Percentiles rank a stretch among this genome's conserved stretches.
Conservation (phyloP, 1,140 invertebrate genomes). For the Drosophila virilis region DNA sequence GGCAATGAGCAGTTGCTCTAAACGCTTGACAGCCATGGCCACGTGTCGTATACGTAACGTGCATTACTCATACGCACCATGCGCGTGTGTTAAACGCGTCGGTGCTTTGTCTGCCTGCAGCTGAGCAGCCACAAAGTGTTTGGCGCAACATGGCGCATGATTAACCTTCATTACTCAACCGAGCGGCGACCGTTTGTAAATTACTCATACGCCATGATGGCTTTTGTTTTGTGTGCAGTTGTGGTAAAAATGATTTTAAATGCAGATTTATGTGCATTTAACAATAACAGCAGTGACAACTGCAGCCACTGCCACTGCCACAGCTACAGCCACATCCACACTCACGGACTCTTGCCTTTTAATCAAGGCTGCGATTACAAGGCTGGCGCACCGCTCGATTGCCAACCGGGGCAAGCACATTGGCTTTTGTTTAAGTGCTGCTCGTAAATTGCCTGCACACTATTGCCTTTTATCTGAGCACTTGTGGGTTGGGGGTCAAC, state of each 20-base stretch:
- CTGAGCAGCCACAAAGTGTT: slow-evolving; percentile 37
- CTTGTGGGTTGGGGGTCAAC: neutral
- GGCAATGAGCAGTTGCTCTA: slow-evolving; percentile 18
- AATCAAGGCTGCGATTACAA: slow-evolving; percentile 71
- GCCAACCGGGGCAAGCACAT: slow-evolving; percentile 44
- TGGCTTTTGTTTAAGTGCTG: slow-evolving; percentile 38
- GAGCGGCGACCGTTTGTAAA: slow-evolving; percentile 39
- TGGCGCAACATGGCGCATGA: slow-evolving; percentile 56
- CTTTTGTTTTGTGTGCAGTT: slow-evolving; percentile 56
- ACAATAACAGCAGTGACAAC: slow-evolving; percentile 58
- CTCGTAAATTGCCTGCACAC: slow-evolving; percentile 42
- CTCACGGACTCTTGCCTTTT: slow-evolving; percentile 60
- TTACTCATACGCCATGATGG: slow-evolving; percentile 67
- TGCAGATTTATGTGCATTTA: slow-evolving; percentile 80
- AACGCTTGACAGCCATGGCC: slow-evolving; percentile 42
- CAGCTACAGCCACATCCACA: slow-evolving; percentile 18
- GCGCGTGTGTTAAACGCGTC: slow-evolving; percentile 11
- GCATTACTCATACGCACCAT: slow-evolving; percentile 75
- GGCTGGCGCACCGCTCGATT: slow-evolving; percentile 37
- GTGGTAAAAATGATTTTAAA: slow-evolving; percentile 73
- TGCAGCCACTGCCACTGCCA: slow-evolving; percentile 12
- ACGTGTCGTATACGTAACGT: slow-evolving; percentile 74
- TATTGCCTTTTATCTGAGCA: neutral
- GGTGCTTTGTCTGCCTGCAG: slow-evolving; percentile 30
- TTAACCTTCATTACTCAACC: slow-evolving; percentile 67